These are phyloP conservation scores for Papilio helenus DNA, from an alignment of 1,140 invertebrate genomes.

Conservation along the genomic window DNA sequence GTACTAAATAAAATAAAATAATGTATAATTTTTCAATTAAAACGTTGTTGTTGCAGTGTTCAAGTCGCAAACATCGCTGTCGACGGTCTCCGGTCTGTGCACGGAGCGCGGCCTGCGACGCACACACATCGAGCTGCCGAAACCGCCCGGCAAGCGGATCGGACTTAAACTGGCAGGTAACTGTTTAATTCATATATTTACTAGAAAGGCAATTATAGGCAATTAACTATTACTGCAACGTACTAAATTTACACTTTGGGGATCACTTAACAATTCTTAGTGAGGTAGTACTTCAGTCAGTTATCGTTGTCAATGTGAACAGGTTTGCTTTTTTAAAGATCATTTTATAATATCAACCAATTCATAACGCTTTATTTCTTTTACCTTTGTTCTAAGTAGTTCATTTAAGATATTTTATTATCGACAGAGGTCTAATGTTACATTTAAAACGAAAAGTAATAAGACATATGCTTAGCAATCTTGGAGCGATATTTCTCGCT, in stretches of 20 bases:
- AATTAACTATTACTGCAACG: background rate
- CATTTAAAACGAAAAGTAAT: constrained; percentile 15
- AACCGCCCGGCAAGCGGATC: constrained; percentile 70
- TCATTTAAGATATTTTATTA: background rate
- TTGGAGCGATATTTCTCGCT: constrained; percentile 27
- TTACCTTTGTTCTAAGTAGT: background rate
- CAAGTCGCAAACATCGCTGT: constrained; percentile 76
- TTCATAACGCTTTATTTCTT: background rate
- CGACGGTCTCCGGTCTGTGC: constrained; percentile 74
- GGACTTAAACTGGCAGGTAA: constrained; percentile 79
- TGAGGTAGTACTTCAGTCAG: no score
- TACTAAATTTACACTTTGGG: background rate
- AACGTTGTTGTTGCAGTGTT: constrained; percentile 77
- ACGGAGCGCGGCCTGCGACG: constrained; percentile 69
- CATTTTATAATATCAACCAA: background rate
- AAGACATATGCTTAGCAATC: constrained; percentile 18
- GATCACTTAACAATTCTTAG: no score
- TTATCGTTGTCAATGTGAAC: no score
- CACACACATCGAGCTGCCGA: constrained; percentile 69
- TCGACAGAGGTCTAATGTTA: background rate
- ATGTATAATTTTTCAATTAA: no score
- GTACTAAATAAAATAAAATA: no score
- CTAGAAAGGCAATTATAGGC: background rate
- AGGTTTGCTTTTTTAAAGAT: background rate
- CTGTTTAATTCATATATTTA: constrained; percentile 28